A percentile compares a stretch with the other conserved stretches of the same genome.
Evolutionary conservation across 2,113 vertebrate genomes (phyloP).

Genomic region (Nyctereutes procyonoides): DNA sequence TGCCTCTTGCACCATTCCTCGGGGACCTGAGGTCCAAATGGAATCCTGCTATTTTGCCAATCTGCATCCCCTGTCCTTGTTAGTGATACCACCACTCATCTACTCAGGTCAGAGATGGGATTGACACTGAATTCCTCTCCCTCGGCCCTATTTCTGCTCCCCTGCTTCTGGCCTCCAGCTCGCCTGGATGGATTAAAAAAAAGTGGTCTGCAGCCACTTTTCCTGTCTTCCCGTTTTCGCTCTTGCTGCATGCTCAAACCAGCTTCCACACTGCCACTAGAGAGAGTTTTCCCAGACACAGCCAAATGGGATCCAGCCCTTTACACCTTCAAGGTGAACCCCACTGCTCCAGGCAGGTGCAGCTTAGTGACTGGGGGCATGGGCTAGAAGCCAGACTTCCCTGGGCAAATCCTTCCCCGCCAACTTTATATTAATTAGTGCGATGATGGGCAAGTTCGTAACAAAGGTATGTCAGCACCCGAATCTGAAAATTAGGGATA

Average conservation of each 20-base stretch:
- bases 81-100: neutral
- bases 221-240: neutral
- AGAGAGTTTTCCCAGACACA: neutral
- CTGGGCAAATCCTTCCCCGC: neutral
- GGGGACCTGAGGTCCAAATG: neutral
- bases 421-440: neutral
- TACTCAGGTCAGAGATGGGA: neutral
- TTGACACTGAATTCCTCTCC: no score
- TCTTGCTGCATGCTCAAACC: neutral
- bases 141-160: rapidly evolving
- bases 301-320: neutral
- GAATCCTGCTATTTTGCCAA: neutral
- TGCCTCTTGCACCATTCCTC: neutral
- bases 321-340: neutral
- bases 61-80: neutral
- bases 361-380: neutral
- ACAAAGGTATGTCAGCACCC: neutral
- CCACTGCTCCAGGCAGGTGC: neutral
- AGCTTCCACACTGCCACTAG: neutral
- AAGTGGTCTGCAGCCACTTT: neutral
- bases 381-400: neutral
- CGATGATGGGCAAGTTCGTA: neutral
- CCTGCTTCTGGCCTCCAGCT: neutral
- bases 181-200: neutral
- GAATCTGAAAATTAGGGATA: neutral